Evolutionary conservation across 2,113 vertebrate genomes (phyloP), one percentile per base, ranked within the genome.

Genomic region (Desmodus rotundus): DNA sequence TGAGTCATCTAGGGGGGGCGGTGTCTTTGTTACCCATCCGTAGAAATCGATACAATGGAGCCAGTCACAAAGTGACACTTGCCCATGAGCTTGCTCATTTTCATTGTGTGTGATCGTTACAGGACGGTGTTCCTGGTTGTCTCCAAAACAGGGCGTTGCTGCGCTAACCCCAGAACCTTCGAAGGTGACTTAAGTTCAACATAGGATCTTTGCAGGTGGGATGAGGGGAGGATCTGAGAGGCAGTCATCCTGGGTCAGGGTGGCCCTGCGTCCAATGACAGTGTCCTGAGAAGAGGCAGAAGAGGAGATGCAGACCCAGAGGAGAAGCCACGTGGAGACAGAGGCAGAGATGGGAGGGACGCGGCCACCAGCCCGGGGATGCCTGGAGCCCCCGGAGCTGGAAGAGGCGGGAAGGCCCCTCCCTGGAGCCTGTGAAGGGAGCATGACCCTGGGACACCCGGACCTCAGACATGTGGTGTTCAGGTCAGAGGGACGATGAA

Each of bases 1-100:
- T 1, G 2, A 8, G 3, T 2, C 4, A 0, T 14, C 6, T n/a
- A n/a, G n/a, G n/a, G n/a, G 5, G 0, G 17, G 2, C 14, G 12
- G 5, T 13, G 5, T 28, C 20, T 26, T 31, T 31, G 14, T 4
- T 36, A 0, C 11, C 22, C 8, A 1, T 65, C 12, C 0, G 0
- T 7, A 31, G 12, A 9, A 10, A 14, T 47, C 13, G 13, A 4
- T 1, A 19, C 4, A 38, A 26, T 31, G 14, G 26, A 5, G 6
- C 33, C 24, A 1, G 33, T 10, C 7, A 3, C 20, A 12, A 45
- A 67, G 12, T 9, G 9, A 11, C 31, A 2, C 61, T 63, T 0
- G 11, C 26, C 3, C 3, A 0, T 43, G 6, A 15, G 52, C 4
- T 6, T 5, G 33, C 10, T 12, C 28, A 15, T 28, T 0, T n/a